These are phyloP conservation scores for Plagiodera versicolora DNA, from an alignment of 2,888 invertebrate species.

Conservation along the genomic window DNA sequence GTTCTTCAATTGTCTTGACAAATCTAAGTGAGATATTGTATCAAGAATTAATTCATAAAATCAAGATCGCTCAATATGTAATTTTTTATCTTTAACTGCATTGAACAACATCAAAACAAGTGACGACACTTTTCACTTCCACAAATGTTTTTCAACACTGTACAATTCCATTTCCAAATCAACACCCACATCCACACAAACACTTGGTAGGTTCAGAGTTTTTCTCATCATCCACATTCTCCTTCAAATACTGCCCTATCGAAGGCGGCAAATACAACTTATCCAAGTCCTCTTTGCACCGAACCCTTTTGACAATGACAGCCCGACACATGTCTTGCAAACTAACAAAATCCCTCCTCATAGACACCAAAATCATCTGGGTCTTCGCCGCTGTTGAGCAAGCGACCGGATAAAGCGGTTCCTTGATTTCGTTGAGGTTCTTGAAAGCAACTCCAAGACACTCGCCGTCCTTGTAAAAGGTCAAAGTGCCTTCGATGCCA, in stretches of 20 bases:
- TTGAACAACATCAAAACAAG: too few species aligned
- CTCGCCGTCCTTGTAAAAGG: slow-evolving; percentile 71
- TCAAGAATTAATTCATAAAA: too few species aligned
- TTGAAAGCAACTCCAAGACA: slow-evolving; percentile 72
- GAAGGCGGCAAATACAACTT: slow-evolving; percentile 62
- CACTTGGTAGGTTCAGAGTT: slow-evolving; percentile 48
- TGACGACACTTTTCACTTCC: too few species aligned
- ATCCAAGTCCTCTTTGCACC: slow-evolving; percentile 57
- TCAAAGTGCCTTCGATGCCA: slow-evolving; percentile 68
- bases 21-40: too few species aligned
- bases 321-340: slow-evolving; percentile 70
- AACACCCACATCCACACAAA: background rate
- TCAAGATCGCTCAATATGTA: too few species aligned
- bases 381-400: slow-evolving; percentile 76
- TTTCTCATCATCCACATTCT: slow-evolving; percentile 55
- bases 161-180: background rate
- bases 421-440: slow-evolving; percentile 63
- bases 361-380: slow-evolving; percentile 66
- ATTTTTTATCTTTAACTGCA: too few species aligned
- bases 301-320: slow-evolving; percentile 61
- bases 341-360: slow-evolving; percentile 65
- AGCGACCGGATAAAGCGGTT: slow-evolving; percentile 68
- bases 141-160: too few species aligned
- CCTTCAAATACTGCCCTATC: slow-evolving; percentile 61
- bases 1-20: too few species aligned